Base-by-base conservation (phyloP, 2,113 vertebrate species). In the Albula goreensis region DNA sequence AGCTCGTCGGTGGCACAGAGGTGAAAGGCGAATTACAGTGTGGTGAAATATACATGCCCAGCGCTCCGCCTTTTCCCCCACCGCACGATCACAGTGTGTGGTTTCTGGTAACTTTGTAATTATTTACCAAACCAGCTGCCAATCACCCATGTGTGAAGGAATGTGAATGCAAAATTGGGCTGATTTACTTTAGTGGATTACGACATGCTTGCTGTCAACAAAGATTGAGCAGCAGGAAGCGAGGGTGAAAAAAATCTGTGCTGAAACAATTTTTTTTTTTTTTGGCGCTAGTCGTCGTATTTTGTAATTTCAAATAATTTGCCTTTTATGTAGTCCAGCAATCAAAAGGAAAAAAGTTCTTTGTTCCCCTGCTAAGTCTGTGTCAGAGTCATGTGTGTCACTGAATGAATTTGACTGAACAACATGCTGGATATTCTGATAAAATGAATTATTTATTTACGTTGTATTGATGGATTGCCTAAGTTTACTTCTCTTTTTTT, bases 121-220 rank as follows among this genome's bases (percentile, higher is more conserved):
- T 87, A 89, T 90, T 88, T 85, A 84, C 88, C 89, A 89, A 90
- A 90, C 85, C 88, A 85, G 89, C 88, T 90, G 85, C 87, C 89
- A 91, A 78, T 92, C 90, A 88, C 81, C 88, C 86, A 85, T 85
- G 85, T 90, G 86, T 90, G 85, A 89, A 88, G 79, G 77, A 87
- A 84, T 63, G 52, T 83, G 85, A 92, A 89, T 85, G n/a, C 81
- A 82, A 85, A 90, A 88, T 86, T 74, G 89, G 74, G 85, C 85
- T 77, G 77, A 81, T 91, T 90, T 85, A 82, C 85, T 84, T 85
- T 89, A 85, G 78, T 88, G 88, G 90, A 90, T 88, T 88, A 84
- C 86, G 87, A 87, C 85, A 52, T n/a, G 53, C 41, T 85, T 90
- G 84, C 85, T 82, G 88, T 91, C 83, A 88, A 85, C 87, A 87